A percentile compares a stretch with the other conserved stretches of the same genome.
These are phyloP conservation scores for Steinernema scapterisci DNA, from an alignment of 2,888 invertebrate species.

Conservation along the genomic window DNA sequence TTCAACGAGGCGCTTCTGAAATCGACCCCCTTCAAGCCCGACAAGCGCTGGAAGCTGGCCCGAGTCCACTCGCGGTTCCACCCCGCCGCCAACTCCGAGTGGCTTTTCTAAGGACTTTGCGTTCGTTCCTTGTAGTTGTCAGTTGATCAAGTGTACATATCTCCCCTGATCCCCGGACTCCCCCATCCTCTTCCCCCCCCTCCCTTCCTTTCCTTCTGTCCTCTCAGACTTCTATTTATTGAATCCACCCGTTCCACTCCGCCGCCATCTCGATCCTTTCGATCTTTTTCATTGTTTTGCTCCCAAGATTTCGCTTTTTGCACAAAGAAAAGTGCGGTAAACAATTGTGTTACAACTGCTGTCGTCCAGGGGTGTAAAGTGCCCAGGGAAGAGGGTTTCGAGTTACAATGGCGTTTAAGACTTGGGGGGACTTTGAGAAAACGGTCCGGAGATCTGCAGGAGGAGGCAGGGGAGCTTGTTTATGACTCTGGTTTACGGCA, in stretches of 20 bases:
- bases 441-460: too few relatives aligned
- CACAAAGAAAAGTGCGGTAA: neutral
- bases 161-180: neutral
- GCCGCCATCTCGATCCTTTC: neutral
- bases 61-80: neutral
- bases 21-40: conserved; percentile 26
- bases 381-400: too few relatives aligned
- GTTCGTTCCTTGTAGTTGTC: neutral
- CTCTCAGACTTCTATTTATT: conserved; percentile 23
- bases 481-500: too few relatives aligned
- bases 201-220: neutral
- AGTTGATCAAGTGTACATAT: conserved; percentile 4
- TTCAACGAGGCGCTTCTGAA: conserved; percentile 3
- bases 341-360: neutral
- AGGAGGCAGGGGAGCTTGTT: too few relatives aligned
- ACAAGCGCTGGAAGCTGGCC: conserved; percentile 8
- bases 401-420: too few relatives aligned
- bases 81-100: conserved; percentile 7
- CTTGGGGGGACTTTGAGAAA: too few relatives aligned
- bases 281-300: neutral
- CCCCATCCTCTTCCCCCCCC: too few relatives aligned
- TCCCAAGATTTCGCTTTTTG: neutral
- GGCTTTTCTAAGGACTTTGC: neutral
- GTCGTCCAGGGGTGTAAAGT: too few relatives aligned
- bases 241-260: conserved; percentile 20